phyloP scores from a whole-genome alignment of 2,888 invertebrate genomes.

The Leptura quadrifasciata region DNA sequence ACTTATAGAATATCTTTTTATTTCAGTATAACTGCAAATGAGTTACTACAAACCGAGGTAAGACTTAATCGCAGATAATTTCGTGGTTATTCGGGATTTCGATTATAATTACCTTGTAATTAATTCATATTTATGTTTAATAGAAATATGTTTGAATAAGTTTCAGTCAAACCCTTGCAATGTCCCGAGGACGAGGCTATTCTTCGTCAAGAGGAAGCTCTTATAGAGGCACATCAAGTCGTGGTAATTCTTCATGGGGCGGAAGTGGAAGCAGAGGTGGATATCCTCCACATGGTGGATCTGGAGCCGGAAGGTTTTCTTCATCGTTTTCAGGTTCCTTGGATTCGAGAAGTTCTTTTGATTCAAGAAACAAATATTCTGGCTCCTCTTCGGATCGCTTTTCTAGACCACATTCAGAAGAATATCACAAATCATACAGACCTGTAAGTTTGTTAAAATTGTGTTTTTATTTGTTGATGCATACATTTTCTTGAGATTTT shows the following conservation, averaged over 20 bases:
- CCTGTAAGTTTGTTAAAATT: slow-evolving; percentile 64
- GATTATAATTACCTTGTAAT: background rate
- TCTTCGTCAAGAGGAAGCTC: slow-evolving; percentile 62
- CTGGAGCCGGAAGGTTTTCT: slow-evolving; percentile 49
- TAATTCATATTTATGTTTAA: slow-evolving; percentile 11
- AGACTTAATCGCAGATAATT: slow-evolving; percentile 47
- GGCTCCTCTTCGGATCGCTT: slow-evolving; percentile 65
- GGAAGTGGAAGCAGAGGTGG: slow-evolving; percentile 60
- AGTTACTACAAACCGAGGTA: slow-evolving; percentile 70
- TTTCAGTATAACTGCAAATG: slow-evolving; percentile 66
- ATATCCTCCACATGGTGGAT: slow-evolving; percentile 54
- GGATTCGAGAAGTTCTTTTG: slow-evolving; percentile 62
- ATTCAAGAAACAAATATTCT: slow-evolving; percentile 67
- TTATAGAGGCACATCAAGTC: slow-evolving; percentile 63
- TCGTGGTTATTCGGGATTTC: slow-evolving; percentile 1
- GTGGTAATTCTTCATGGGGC: slow-evolving; percentile 64
- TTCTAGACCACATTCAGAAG: slow-evolving; percentile 65
- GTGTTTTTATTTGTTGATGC: slow-evolving; percentile 2
- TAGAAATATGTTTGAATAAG: slow-evolving; percentile 38
- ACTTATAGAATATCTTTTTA: slow-evolving; percentile 59
- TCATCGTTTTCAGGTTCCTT: slow-evolving; percentile 50
- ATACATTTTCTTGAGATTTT: background rate
- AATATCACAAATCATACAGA: slow-evolving; percentile 69
- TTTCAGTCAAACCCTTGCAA: slow-evolving; percentile 66
- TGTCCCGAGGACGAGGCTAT: slow-evolving; percentile 66